Base-by-base conservation (phyloP, 2,797 vertebrate genomes). In the Streptopelia turtur region DNA sequence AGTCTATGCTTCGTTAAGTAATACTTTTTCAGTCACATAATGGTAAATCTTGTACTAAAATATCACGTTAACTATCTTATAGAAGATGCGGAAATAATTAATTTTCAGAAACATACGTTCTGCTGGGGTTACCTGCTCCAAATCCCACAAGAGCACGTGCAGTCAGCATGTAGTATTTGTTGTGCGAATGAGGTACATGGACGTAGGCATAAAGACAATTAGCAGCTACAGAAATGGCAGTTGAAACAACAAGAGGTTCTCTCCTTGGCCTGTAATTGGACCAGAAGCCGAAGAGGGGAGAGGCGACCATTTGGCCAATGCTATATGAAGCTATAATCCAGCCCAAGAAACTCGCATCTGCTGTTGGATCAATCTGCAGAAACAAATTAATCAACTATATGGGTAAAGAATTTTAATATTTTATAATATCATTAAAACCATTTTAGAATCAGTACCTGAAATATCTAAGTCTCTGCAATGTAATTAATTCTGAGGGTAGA, bases 311-410 rank as follows among this genome's bases (percentile, higher is more conserved):
- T 88, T 99, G 99, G 39, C 99, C 99, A 61, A 99, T 97, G 94
- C 99, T 99, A 88, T 98, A 99, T 1, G 99, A 98, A 63, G 99
- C 99, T 95, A 99, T 99, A 59, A 99, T 98, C 99, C 99, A 99
- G 74, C 99, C 99, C 97, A 99, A 97, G 96, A 99, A 99, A 95
- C 98, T 99, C 5, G 98, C 97, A 72, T 98, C 97, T 4, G 99
- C 98, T 13, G 97, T 98, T 1, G 82, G 94, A 94, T 99, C 99
- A 35, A 99, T 97, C 99, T 99, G 83, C 57, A 94, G 66, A 88
- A 95, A 97, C 55, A 97, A 96, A 64, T 5, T 16, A 33, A 90
- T 76, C 55, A 70, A 31, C 50, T 47, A 91, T 57, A 83, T 72
- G 64, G 75, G 33, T 69, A 13, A 33, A 63, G 41, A 37, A 39